Evolutionary conservation across 2,888 invertebrate genomes (phyloP).

Genomic region (Idaea biselata): DNA sequence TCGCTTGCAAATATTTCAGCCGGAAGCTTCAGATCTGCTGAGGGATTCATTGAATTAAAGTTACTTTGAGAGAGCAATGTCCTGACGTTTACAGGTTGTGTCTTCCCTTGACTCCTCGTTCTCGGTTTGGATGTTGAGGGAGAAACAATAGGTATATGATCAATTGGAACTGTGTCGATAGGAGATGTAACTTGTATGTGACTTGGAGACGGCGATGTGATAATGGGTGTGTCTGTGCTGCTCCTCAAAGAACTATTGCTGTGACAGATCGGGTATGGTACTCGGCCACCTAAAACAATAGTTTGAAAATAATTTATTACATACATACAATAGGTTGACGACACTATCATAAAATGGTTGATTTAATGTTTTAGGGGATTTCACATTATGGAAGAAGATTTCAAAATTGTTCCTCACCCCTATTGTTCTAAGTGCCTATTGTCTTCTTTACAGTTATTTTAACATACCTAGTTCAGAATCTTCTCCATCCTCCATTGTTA

Average conservation of each 20-base stretch:
- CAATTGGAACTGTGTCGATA: conserved; percentile 41
- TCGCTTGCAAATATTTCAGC: conserved; percentile 77
- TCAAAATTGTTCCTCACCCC: too few relatives aligned
- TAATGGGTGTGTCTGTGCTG: conserved; percentile 42
- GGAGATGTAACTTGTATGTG: conserved; percentile 18
- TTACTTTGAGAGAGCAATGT: conserved; percentile 46
- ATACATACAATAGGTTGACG: too few relatives aligned
- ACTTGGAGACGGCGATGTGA: conserved; percentile 51
- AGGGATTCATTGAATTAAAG: conserved; percentile 59
- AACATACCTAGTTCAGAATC: conserved; percentile 57
- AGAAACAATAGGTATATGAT: conserved; percentile 38
- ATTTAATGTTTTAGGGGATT: too few relatives aligned
- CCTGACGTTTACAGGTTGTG: conserved; percentile 36
- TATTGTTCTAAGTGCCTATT: not conserved
- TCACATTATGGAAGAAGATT: too few relatives aligned
- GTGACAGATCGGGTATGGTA: conserved; percentile 41
- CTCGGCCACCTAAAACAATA: conserved; percentile 42
- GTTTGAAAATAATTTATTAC: too few relatives aligned
- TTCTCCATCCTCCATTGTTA: conserved; percentile 72
- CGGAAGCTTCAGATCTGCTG: conserved; percentile 69
- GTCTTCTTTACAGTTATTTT: conserved; percentile 3
- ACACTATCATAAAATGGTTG: too few relatives aligned
- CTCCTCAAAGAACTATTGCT: conserved; percentile 38
- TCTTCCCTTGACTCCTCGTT: conserved; percentile 26
- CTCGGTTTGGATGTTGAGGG: conserved; percentile 51